Percentiles rank a stretch among this genome's conserved stretches.
Evolutionary conservation across 2,888 invertebrate species (phyloP).

Genomic region (Prosapia bicincta): DNA sequence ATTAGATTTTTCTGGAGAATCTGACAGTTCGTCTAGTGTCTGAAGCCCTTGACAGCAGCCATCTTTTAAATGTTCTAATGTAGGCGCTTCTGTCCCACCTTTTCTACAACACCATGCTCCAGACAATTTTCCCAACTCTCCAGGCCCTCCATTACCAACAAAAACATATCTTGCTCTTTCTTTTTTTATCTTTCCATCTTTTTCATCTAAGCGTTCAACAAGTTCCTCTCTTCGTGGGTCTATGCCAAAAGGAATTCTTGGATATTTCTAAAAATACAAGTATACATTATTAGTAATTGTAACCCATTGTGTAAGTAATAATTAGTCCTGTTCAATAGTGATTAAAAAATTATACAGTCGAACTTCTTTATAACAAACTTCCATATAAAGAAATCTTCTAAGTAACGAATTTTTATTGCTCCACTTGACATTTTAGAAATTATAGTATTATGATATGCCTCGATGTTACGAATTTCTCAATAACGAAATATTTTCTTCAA

Average conservation of each 20-base stretch:
- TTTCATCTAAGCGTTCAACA: conserved; percentile 22
- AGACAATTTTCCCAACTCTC: conserved; percentile 55
- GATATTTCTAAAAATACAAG: conserved; percentile 18
- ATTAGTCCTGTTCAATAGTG: conserved; percentile 18
- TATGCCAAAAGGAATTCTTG: conserved; percentile 36
- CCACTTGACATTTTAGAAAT: conserved; percentile 26
- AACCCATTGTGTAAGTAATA: conserved; percentile 52
- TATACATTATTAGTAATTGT: conserved; percentile 50
- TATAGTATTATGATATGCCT: conserved; percentile 41
- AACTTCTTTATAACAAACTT: no score
- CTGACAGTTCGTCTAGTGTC: conserved; percentile 40
- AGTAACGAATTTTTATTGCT: conserved; percentile 20
- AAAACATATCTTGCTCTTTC: conserved; percentile 52
- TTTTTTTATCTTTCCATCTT: conserved; percentile 26
- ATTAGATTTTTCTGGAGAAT: conserved; percentile 55
- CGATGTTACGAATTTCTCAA: conserved; percentile 48
- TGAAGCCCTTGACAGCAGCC: conserved; percentile 59
- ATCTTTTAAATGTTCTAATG: conserved; percentile 67
- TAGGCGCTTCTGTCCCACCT: conserved; percentile 66
- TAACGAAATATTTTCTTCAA: conserved; percentile 54
- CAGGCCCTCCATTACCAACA: conserved; percentile 68
- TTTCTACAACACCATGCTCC: conserved; percentile 72
- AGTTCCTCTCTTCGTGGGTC: conserved; percentile 33
- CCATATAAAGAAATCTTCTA: no score
- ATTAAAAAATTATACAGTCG: no score